Base-by-base conservation (phyloP, 2,797 vertebrate species). In the Chromobotia macracanthus region DNA sequence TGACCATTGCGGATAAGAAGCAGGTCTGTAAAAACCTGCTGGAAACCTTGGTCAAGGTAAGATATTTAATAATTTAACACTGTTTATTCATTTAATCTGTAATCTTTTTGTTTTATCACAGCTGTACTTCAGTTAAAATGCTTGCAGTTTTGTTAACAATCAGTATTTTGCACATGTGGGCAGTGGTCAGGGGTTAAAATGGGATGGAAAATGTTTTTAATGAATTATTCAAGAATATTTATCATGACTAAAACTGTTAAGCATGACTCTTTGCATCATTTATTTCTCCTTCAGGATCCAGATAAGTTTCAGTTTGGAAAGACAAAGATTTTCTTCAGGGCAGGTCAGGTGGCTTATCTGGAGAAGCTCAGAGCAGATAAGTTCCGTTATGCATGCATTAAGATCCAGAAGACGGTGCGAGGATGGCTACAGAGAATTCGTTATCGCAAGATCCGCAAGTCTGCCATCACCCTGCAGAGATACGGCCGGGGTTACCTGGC, bases 271-370 rank as follows among this genome's bases (percentile, higher is more conserved):
- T 41, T 41, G 5, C 10, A 46, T 46, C 8, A 9, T 3, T 23
- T 25, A n/a, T 63, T 41, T n/a, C n/a, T 23, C 25, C 12, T 12
- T 69, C 89, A 99, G 97, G 96, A 98, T 69, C 93, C 95, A 0
- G 97, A 99, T 91, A 96, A 96, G 94, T 98, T 96, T 93, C 97
- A 98, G 92, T 96, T 98, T 74, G 97, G 97, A 31, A 94, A 91
- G 86, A 96, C 94, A 7, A 98, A 99, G 94, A 99, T 99, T 90
- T 99, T 99, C 91, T 98, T 99, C 93, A 93, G 97, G 48, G 96
- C 97, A 0, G 97, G 97, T 18, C 97, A 99, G 89, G 97, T 99
- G 80, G 97, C 97, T 0, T 98, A 97, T 89, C 91, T 99, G 90
- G 97, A 99, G 92, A 98, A 97, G 83, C 91, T 99, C 5, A 82